These are phyloP conservation scores for Nomada fabriciana DNA, from an alignment of 2,888 invertebrate genomes.

Conservation along the genomic window DNA sequence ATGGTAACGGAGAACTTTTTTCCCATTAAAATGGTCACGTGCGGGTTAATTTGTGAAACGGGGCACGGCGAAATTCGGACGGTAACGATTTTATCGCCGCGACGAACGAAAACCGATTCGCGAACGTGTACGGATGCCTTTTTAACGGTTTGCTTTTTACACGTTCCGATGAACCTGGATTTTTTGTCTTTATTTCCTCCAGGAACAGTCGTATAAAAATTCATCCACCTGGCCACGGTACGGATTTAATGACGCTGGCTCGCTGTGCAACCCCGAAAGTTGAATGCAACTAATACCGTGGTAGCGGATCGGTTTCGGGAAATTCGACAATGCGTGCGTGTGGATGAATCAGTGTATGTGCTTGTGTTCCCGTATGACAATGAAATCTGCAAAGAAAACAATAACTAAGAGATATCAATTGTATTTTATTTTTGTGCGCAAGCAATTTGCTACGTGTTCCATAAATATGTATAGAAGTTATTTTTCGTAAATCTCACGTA, in stretches of 20 bases:
- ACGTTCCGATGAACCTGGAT: background rate
- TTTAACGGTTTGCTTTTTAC: background rate
- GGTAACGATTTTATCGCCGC: constrained; percentile 14
- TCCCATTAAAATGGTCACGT: background rate
- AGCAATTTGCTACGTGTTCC: background rate
- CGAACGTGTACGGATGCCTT: background rate
- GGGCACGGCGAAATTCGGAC: background rate
- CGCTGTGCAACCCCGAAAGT: constrained; percentile 4
- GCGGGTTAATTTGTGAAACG: constrained; percentile 6
- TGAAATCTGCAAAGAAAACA: background rate
- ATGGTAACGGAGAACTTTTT: background rate
- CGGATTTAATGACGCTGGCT: constrained; percentile 8
- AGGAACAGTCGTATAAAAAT: constrained; percentile 7
- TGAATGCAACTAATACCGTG: constrained; percentile 28
- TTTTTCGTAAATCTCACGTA: no score
- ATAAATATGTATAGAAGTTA: no score
- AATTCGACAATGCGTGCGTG: background rate
- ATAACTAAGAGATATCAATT: background rate
- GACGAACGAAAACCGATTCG: background rate
- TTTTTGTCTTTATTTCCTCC: background rate
- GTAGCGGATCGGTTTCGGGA: background rate
- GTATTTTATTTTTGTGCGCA: background rate
- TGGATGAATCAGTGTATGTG: background rate
- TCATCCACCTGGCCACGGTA: background rate
- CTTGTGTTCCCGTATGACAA: background rate